Conservation (phyloP, 2,888 invertebrate genomes). For the Sturmia bella region DNA sequence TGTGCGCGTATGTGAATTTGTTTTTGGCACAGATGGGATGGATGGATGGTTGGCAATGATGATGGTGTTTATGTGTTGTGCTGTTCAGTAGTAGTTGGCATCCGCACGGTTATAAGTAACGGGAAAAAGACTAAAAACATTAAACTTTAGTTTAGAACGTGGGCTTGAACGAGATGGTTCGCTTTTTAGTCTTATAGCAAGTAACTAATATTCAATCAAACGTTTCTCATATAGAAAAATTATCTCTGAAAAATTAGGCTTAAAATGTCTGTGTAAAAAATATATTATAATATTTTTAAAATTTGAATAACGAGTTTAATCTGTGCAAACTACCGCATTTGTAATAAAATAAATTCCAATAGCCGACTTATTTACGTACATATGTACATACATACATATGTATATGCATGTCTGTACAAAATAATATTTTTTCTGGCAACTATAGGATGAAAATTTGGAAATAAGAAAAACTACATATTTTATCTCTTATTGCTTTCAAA, state of each 20-base stretch:
- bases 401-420: conserved; percentile 3
- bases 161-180: conserved; percentile 72
- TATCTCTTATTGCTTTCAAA: conserved; percentile 38
- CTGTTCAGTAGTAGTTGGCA: conserved; percentile 64
- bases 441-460: conserved; percentile 14
- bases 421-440: conserved; percentile 41
- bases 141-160: conserved; percentile 71
- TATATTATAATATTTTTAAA: background rate
- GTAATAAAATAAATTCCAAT: background rate
- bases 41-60: no score
- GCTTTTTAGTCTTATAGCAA: conserved; percentile 66
- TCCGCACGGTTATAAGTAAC: conserved; percentile 63
- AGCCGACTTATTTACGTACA: background rate
- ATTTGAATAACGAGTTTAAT: conserved; percentile 9
- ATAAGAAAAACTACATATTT: conserved; percentile 27
- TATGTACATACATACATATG: background rate
- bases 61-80: conserved; percentile 45
- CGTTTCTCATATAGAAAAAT: conserved; percentile 46
- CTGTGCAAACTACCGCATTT: no score
- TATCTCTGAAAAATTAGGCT: conserved; percentile 24
- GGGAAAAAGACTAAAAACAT: conserved; percentile 56
- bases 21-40: conserved; percentile 52
- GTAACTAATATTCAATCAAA: conserved; percentile 48
- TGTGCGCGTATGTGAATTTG: conserved; percentile 10
- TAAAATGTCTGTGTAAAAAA: conserved; percentile 26